Conservation (phyloP, 1,140 invertebrate species). For the Drosophila lini region DNA sequence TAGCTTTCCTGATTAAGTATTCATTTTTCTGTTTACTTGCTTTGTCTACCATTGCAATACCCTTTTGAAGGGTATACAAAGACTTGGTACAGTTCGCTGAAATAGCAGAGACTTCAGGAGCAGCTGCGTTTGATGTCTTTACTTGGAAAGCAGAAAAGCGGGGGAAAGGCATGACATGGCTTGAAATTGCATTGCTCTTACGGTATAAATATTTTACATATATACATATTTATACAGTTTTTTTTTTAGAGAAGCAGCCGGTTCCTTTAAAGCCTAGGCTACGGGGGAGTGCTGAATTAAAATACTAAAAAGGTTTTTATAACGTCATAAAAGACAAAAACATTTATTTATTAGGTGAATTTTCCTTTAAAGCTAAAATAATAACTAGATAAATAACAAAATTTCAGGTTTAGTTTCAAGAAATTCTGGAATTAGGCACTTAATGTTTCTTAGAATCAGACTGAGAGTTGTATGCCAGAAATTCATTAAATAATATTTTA, state of each 20-base stretch:
- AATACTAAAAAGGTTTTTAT: conserved; percentile 8
- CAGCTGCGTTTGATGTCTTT: conserved; percentile 69
- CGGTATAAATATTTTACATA: conserved; percentile 26
- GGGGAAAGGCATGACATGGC: not conserved
- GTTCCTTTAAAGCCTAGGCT: not conserved
- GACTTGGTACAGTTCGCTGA: conserved; percentile 7
- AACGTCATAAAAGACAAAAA: not conserved
- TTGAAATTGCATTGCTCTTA: conserved; percentile 47
- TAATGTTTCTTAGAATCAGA: not conserved
- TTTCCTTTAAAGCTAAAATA: not conserved
- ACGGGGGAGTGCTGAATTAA: conserved; percentile 2
- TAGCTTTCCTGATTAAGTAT: no score
- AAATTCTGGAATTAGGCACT: not conserved
- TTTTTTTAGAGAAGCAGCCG: not conserved
- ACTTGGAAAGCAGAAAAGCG: not conserved
- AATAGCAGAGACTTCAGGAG: conserved; percentile 18
- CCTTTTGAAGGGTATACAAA: not conserved
- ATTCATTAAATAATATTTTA: not conserved
- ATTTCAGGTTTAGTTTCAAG: not conserved
- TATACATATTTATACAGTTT: not conserved
- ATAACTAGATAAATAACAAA: no score
- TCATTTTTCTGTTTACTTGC: not conserved
- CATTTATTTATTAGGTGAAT: not conserved
- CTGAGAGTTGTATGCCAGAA: not conserved
- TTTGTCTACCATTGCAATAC: not conserved